Base-by-base conservation (phyloP, 2,797 vertebrate species). In the Todus mexicanus region DNA sequence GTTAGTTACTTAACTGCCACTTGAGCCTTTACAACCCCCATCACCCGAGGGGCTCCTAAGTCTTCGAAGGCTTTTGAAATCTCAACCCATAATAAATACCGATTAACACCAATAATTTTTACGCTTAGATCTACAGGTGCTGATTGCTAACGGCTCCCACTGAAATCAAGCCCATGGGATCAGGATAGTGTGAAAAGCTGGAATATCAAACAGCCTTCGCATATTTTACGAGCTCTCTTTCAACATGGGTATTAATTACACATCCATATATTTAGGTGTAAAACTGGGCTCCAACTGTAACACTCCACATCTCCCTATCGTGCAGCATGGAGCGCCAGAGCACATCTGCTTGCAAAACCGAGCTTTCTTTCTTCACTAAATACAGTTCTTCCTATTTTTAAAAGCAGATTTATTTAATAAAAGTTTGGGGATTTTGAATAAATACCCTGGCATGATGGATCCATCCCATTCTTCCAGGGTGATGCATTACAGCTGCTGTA, bases 401-500 rank as follows among this genome's bases (percentile, higher is more conserved):
- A 87, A 21, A 51, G 8, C 81, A 94, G 89, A 93, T 96, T 92
- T 81, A 89, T 91, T 87, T 61, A 78, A 95, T 87, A 91, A 91
- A 95, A 96, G 66, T 92, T 90, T 11, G 40, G 73, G 70, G 73
- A 42, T 86, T 90, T 96, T 87, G 95, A 94, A 96, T 92, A 95
- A 94, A 90, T 71, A 69, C 76, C 26, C 82, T 83, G 70, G 93
- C 80, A 18, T 43, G 84, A 89, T 88, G 76, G 16, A 92, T 87
- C 95, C 61, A 2, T 70, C 87, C 91, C 87, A 38, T 93, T 95
- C 87, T 84, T 78, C 40, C 66, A 2, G 27, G 75, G 76, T 93
- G 92, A 95, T 95, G 87, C 87, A 94, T 79, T 88, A 77, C 92
- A 94, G 96, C 92, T 95, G 89, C 81, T 94, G 64, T 91, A 94